Evolutionary conservation across 53 echinoderm and acorn worm genomes (phyloP).

Genomic region (Hippasteria phrygiana): DNA sequence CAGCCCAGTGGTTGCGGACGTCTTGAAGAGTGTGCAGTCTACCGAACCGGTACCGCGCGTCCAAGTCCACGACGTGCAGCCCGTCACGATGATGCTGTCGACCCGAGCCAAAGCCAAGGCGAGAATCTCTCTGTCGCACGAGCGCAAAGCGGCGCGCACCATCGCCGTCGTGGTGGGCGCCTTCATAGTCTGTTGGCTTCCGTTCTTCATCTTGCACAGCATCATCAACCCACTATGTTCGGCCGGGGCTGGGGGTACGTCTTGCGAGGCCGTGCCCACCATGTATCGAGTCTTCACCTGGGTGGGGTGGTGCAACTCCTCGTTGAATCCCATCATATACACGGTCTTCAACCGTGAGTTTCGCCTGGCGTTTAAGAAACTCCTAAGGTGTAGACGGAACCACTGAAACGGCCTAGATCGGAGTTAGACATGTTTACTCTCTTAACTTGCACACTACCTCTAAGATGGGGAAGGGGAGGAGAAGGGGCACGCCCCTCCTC

Average conservation of each 20-base stretch:
- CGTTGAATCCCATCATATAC: constrained; percentile 92
- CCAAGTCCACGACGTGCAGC: background rate
- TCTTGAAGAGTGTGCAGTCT: background rate
- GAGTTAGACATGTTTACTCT: background rate
- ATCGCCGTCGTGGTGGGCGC: constrained; percentile 93
- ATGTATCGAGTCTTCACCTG: constrained; percentile 76
- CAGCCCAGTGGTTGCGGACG: background rate
- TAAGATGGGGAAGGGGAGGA: background rate
- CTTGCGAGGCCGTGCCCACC: constrained; percentile 15
- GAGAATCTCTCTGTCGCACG: constrained; percentile 55
- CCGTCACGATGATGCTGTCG: background rate
- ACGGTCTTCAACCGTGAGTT: constrained; percentile 91
- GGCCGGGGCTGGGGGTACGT: constrained; percentile 52
- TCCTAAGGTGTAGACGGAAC: constrained; percentile 74
- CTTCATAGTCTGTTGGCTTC: constrained; percentile 93
- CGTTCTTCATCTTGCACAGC: constrained; percentile 86
- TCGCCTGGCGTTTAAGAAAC: constrained; percentile 89
- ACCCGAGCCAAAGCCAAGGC: constrained; percentile 4
- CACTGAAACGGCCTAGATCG: background rate
- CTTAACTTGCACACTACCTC: background rate
- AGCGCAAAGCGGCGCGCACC: constrained; percentile 93
- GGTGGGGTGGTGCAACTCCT: constrained; percentile 92
- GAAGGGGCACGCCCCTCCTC: too few relatives aligned
- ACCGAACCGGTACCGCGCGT: background rate
- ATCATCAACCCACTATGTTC: constrained; percentile 80